Evolutionary conservation across 1,140 invertebrate genomes (phyloP).

Genomic region (Ceratitis capitata): DNA sequence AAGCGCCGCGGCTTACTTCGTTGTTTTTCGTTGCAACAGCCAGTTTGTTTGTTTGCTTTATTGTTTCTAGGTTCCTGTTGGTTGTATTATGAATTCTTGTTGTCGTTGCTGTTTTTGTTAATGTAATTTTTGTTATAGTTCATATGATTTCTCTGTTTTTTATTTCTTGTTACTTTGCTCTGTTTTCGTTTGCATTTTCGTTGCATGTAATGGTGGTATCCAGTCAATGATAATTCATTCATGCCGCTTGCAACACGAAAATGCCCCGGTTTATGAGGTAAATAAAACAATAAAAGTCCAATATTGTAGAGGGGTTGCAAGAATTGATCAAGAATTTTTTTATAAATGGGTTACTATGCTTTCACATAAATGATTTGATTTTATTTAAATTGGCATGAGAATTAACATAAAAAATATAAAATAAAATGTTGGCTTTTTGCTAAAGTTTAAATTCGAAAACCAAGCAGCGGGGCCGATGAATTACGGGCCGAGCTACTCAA

Average conservation of each 20-base stretch:
- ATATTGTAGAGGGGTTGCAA: too few species aligned
- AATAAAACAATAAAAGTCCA: background rate
- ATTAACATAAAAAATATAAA: too few species aligned
- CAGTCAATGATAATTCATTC: conserved; percentile 9
- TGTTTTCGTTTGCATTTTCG: background rate
- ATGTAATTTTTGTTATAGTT: background rate
- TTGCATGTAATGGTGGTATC: background rate
- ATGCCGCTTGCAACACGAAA: background rate
- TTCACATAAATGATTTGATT: too few species aligned
- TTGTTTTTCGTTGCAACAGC: too few species aligned
- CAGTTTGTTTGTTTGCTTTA: background rate
- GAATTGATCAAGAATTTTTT: too few species aligned
- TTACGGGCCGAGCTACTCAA: too few species aligned
- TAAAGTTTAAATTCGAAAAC: too few species aligned
- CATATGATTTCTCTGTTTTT: background rate
- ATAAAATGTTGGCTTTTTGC: too few species aligned
- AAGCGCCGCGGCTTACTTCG: background rate
- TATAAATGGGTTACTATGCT: too few species aligned
- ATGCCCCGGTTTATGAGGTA: background rate
- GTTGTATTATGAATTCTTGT: background rate
- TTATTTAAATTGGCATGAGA: too few species aligned
- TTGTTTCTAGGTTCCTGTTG: background rate
- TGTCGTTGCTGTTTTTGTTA: background rate
- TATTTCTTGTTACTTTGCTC: background rate
- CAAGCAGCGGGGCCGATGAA: too few species aligned